Percentiles rank a stretch among this genome's conserved stretches.
phyloP scores from a whole-genome alignment of 2,113 vertebrate species.

The Vanacampus margaritifer region DNA sequence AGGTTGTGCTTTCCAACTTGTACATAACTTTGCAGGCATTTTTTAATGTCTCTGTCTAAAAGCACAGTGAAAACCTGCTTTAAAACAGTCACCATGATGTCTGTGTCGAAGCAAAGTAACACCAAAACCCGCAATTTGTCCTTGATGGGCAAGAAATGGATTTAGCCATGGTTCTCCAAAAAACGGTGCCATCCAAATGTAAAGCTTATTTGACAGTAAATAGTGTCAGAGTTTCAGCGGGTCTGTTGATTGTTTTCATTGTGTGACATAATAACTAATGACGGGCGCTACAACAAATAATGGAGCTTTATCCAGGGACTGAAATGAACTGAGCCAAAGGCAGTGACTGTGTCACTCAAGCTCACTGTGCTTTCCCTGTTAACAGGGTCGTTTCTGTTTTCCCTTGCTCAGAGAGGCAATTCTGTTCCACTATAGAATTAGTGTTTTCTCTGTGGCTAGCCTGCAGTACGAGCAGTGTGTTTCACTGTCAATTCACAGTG shows the following conservation, averaged over 20 bases:
- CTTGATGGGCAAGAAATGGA: too few relatives aligned
- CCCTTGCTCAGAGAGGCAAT: constrained; percentile 22
- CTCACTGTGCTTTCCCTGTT: constrained; percentile 12
- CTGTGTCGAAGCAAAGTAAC: too few relatives aligned
- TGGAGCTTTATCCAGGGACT: constrained; percentile 13
- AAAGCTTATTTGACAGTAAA: constrained; percentile 3
- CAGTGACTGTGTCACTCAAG: not conserved
- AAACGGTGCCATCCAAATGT: not conserved
- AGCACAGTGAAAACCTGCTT: too few relatives aligned
- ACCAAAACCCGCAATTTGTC: too few relatives aligned
- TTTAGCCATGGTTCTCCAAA: too few relatives aligned
- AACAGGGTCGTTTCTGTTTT: constrained; percentile 23
- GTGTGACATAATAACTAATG: constrained; percentile 6
- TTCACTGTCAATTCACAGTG: constrained; percentile 2
- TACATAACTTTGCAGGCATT: too few relatives aligned
- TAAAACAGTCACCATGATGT: too few relatives aligned
- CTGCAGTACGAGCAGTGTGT: not conserved
- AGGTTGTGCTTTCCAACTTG: too few relatives aligned
- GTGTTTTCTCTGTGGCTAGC: constrained; percentile 8
- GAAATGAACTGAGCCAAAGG: constrained; percentile 21
- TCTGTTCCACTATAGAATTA: constrained; percentile 16
- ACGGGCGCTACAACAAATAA: constrained; percentile 10
- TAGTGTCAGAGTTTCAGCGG: not conserved
- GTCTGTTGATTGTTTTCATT: constrained; percentile 21
- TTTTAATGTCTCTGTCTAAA: too few relatives aligned